Evolutionary conservation across 1,140 invertebrate species (phyloP).

Genomic region (Phenacoccus solenopsis): DNA sequence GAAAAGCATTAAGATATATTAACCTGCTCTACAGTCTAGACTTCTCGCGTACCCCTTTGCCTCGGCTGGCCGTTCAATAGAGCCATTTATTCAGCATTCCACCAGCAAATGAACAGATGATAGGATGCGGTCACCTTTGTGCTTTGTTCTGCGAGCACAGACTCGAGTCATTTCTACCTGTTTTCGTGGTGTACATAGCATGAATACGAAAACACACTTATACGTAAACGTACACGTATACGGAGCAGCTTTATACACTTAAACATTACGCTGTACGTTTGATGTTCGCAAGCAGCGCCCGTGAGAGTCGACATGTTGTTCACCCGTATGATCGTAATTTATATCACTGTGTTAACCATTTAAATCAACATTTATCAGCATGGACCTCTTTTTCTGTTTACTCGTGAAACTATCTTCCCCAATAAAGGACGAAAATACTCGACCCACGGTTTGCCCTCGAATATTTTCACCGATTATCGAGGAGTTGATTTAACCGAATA

Average conservation of each 20-base stretch:
- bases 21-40: conserved; percentile 11
- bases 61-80: background rate
- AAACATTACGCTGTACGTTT: background rate
- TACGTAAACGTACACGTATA: background rate
- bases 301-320: conserved; percentile 8
- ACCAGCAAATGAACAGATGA: conserved; percentile 14
- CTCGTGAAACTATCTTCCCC: background rate
- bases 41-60: conserved; percentile 7
- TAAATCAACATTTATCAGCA: background rate
- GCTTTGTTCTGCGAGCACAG: conserved; percentile 12
- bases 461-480: too few species aligned
- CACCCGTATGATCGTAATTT: background rate
- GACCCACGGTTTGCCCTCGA: background rate
- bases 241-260: background rate
- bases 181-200: conserved; percentile 6
- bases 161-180: conserved; percentile 7
- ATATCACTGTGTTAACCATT: conserved; percentile 1
- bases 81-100: conserved; percentile 15
- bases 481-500: too few species aligned
- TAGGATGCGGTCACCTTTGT: conserved; percentile 15
- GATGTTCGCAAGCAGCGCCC: conserved; percentile 5
- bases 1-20: conserved; percentile 15
- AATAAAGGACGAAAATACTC: background rate
- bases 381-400: background rate
- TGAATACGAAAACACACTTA: conserved; percentile 7